Conservation (phyloP, 1,140 invertebrate genomes). For the Drosophila lowei region DNA sequence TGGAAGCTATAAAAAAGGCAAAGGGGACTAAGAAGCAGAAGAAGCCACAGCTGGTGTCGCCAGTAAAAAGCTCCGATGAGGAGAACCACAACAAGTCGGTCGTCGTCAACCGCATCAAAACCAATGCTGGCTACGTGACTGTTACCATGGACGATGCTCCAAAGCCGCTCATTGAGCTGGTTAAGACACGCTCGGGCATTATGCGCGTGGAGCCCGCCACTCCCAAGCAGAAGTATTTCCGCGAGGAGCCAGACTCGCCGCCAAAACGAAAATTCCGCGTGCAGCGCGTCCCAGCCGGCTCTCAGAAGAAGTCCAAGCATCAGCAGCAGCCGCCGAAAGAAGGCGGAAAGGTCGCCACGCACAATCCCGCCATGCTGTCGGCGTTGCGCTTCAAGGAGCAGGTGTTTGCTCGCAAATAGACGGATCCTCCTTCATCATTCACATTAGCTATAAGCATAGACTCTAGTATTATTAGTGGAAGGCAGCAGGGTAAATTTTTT, state of each 20-base stretch:
- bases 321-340: neutral
- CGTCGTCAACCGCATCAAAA: constrained; percentile 39
- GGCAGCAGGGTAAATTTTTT: too few relatives aligned
- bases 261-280: constrained; percentile 28
- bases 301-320: constrained; percentile 7
- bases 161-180: constrained; percentile 11
- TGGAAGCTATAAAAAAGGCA: neutral
- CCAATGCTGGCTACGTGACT: constrained; percentile 52
- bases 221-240: constrained; percentile 62
- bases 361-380: constrained; percentile 49
- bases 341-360: neutral
- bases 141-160: constrained; percentile 14
- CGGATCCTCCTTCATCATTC: too few relatives aligned
- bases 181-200: constrained; percentile 54
- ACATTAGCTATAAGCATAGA: too few relatives aligned
- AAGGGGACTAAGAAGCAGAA: constrained; percentile 29
- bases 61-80: constrained; percentile 63
- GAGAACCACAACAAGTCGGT: constrained; percentile 39
- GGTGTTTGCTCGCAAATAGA: constrained; percentile 36
- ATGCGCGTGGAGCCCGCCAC: constrained; percentile 66
- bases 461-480: too few relatives aligned
- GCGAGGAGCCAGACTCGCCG: constrained; percentile 51
- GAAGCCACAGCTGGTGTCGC: constrained; percentile 21
- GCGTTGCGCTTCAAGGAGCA: constrained; percentile 61
- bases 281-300: neutral